Percentiles rank a stretch among this genome's conserved stretches.
phyloP scores from a whole-genome alignment of 2,113 vertebrate species.

The Sceloporus tristichus region DNA sequence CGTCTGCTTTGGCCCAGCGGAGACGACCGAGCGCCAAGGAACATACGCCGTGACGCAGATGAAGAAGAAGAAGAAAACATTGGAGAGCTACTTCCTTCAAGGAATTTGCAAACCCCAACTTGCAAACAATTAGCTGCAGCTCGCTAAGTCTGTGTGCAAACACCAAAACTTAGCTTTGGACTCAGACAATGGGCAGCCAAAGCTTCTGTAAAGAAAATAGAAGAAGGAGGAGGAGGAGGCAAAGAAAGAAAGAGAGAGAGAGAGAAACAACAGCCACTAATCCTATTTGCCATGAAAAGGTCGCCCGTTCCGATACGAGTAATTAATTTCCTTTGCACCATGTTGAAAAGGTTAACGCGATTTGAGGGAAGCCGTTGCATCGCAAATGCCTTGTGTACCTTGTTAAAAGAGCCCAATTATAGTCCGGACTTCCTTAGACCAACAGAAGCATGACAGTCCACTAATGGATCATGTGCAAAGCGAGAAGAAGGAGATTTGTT shows the following conservation, averaged over 20 bases:
- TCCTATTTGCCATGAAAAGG: conserved; percentile 80
- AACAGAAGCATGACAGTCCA: conserved; percentile 5
- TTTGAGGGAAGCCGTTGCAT: conserved; percentile 84
- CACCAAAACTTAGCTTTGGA: conserved; percentile 13
- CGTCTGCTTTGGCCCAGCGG: not conserved
- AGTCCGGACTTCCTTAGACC: conserved; percentile 71
- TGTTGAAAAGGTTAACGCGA: conserved; percentile 88
- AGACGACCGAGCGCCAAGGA: not conserved
- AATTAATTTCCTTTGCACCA: conserved; percentile 85
- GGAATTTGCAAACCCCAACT: not conserved
- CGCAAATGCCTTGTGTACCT: conserved; percentile 84
- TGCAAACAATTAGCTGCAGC: not conserved
- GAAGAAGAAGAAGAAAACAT: not conserved
- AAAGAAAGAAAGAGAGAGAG: conserved; percentile 33
- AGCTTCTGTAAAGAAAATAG: conserved; percentile 32
- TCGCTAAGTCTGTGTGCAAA: conserved; percentile 9
- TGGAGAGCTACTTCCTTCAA: not conserved
- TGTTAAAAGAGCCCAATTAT: conserved; percentile 81
- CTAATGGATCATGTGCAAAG: conserved; percentile 2
- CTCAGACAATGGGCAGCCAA: not conserved
- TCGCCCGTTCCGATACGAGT: conserved; percentile 81
- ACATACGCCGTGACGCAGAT: not conserved
- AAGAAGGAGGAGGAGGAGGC: conserved; percentile 33
- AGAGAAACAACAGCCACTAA: conserved; percentile 60
- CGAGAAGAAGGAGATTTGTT: conserved; percentile 34